Conservation (phyloP, 2,113 vertebrate genomes). For the Entelurus aequoreus region DNA sequence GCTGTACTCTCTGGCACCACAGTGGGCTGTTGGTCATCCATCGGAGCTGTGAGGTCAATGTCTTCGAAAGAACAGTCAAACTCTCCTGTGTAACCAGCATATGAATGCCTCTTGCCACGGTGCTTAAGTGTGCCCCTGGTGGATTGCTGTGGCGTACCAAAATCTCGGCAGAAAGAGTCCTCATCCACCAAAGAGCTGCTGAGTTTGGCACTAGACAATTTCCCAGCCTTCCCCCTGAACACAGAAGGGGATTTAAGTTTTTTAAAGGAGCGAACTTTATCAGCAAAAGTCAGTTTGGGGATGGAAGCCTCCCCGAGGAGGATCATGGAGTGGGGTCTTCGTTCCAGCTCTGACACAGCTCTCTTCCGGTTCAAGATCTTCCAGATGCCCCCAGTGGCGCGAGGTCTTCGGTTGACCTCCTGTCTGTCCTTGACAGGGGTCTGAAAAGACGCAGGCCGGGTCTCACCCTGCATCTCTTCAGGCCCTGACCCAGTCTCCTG, state of each 20-base stretch:
- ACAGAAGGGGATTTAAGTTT: constrained; percentile 76
- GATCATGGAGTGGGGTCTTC: constrained; percentile 86
- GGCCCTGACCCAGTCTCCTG: constrained; percentile 52
- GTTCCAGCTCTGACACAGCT: constrained; percentile 65
- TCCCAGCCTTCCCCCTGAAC: constrained; percentile 64
- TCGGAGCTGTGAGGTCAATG: constrained; percentile 67
- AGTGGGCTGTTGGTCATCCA: constrained; percentile 65
- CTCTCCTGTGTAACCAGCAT: constrained; percentile 77
- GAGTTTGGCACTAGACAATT: constrained; percentile 63
- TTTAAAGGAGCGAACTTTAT: constrained; percentile 82
- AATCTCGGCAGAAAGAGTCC: constrained; percentile 59
- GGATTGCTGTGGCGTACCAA: constrained; percentile 59
- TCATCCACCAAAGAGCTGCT: constrained; percentile 59
- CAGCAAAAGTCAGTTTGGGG: constrained; percentile 81
- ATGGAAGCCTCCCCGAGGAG: constrained; percentile 76
- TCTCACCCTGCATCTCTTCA: constrained; percentile 54
- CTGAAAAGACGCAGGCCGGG: constrained; percentile 46
- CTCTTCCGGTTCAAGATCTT: constrained; percentile 81
- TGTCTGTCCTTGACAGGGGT: constrained; percentile 60
- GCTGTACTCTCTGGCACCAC: constrained; percentile 48
- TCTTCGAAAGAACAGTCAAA: constrained; percentile 84
- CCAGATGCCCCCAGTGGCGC: constrained; percentile 78
- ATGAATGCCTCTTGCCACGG: constrained; percentile 81
- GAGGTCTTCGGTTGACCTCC: constrained; percentile 71
- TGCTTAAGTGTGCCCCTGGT: constrained; percentile 58